These are phyloP conservation scores for Argyrosomus japonicus DNA, from an alignment of 2,113 vertebrate species.

Conservation along the genomic window DNA sequence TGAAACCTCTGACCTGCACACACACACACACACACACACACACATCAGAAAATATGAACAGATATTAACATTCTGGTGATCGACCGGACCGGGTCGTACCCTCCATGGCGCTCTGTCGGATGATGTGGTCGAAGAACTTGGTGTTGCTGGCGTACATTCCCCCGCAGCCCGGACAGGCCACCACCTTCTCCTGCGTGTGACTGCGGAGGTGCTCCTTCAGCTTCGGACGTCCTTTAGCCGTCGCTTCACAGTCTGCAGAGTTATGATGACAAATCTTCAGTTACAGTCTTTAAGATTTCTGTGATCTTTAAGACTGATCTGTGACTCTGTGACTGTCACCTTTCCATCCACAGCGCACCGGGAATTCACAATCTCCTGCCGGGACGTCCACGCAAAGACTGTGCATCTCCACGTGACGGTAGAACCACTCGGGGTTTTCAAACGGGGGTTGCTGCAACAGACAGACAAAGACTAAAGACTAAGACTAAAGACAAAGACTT, in stretches of 20 bases:
- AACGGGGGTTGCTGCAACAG: constrained; percentile 86
- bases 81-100: constrained; percentile 79
- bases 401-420: constrained; percentile 96
- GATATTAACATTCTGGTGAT: no score
- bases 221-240: constrained; percentile 94
- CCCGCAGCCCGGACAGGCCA: constrained; percentile 95
- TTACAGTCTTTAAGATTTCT: not conserved
- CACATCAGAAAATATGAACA: no score
- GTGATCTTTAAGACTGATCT: no score
- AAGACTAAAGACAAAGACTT: no score
- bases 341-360: constrained; percentile 95
- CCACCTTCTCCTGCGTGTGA: constrained; percentile 98
- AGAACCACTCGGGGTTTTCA: constrained; percentile 98
- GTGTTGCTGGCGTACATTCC: constrained; percentile 99
- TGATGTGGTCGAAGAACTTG: constrained; percentile 97
- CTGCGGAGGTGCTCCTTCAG: constrained; percentile 96
- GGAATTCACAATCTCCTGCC: constrained; percentile 87
- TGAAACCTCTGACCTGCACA: constrained; percentile 95
- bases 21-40: not conserved
- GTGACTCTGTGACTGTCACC: constrained; percentile 76
- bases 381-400: constrained; percentile 91
- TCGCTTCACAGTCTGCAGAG: constrained; percentile 91
- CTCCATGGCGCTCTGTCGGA: constrained; percentile 93
- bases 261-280: not conserved
- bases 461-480: not conserved